Percentiles rank a stretch among this genome's conserved stretches.
Evolutionary conservation across 2,888 invertebrate species (phyloP).

Genomic region (Spialia ferax): DNA sequence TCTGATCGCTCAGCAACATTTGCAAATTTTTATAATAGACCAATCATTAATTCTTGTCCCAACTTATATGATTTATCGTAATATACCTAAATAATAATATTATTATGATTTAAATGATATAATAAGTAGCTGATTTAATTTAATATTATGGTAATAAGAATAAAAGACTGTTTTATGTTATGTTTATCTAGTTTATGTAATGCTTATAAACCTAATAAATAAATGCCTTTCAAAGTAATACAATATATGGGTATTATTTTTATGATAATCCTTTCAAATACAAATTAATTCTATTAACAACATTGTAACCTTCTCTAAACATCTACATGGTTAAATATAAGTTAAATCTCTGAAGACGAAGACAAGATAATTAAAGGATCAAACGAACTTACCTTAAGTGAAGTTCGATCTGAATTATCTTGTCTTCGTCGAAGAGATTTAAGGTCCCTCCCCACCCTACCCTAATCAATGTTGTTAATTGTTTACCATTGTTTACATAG

Average conservation of each 20-base stretch:
- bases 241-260: no score
- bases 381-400: slow-evolving; percentile 7
- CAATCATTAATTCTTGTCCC: not conserved
- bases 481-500: no score
- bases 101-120: not conserved
- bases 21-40: slow-evolving; percentile 1
- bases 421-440: slow-evolving; percentile 1
- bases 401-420: not conserved
- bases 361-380: slow-evolving; percentile 12
- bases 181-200: not conserved
- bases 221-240: not conserved
- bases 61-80: not conserved
- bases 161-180: not conserved
- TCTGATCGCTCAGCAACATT: not conserved
- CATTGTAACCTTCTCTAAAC: not conserved
- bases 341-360: not conserved
- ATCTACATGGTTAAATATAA: not conserved
- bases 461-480: not conserved
- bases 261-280: no score
- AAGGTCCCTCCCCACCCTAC: not conserved
- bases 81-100: no score
- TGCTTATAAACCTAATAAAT: no score
- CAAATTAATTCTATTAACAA: not conserved
- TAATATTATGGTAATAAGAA: not conserved
- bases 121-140: not conserved